Conservation (phyloP, 2,113 vertebrate species). For the Struthio camelus region DNA sequence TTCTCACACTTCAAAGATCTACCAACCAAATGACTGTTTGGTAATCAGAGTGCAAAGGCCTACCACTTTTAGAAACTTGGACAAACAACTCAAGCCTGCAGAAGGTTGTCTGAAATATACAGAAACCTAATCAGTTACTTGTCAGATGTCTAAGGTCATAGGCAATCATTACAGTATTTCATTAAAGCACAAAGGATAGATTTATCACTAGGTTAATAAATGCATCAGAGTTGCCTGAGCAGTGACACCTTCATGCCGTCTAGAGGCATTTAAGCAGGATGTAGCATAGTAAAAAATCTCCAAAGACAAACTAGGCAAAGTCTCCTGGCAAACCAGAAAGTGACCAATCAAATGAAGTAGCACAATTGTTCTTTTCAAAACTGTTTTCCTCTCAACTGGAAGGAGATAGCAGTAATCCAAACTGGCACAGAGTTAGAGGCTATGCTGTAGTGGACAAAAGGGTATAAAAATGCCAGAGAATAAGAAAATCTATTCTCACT, state of each 20-base stretch:
- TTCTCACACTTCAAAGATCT: neutral
- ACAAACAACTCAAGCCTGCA: neutral
- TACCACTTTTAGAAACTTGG: neutral
- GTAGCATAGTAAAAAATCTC: neutral
- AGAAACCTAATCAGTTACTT: neutral
- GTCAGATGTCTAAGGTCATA: neutral
- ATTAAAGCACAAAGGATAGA: too few relatives aligned
- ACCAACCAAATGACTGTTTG: neutral
- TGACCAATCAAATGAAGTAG: neutral
- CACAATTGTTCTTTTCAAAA: neutral
- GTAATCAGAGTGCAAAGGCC: neutral
- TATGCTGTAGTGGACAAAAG: neutral
- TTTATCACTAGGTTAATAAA: neutral
- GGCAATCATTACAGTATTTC: neutral
- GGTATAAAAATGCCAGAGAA: neutral
- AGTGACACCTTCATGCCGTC: neutral
- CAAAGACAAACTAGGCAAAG: neutral
- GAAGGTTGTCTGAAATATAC: neutral
- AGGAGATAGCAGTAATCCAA: rapidly evolving
- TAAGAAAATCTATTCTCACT: neutral
- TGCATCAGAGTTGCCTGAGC: neutral
- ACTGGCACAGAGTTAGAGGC: neutral
- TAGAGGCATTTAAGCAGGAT: neutral
- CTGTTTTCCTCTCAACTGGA: neutral
- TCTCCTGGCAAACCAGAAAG: neutral